phyloP scores from a whole-genome alignment of 2,113 vertebrate species.

The Lepus timidus region DNA sequence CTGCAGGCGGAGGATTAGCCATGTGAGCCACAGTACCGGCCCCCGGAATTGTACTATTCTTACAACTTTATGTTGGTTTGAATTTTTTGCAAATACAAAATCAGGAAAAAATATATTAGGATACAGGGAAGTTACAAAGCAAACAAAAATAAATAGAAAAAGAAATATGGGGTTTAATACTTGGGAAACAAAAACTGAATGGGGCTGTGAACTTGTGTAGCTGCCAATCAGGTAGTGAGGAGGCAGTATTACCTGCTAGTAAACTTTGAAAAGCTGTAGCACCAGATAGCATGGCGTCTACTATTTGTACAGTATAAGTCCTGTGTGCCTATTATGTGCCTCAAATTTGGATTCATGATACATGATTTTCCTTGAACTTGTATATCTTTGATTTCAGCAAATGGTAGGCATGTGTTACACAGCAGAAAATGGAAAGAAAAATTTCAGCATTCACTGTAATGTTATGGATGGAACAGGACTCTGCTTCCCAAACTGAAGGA shows the following conservation, averaged over 20 bases:
- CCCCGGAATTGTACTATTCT: background rate
- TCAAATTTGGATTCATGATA: background rate
- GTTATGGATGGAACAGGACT: no score
- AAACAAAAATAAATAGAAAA: background rate
- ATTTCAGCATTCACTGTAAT: background rate
- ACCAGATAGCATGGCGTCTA: background rate
- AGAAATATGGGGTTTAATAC: background rate
- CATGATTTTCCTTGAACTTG: background rate
- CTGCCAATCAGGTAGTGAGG: background rate
- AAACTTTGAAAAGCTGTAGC: background rate
- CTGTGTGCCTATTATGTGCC: background rate
- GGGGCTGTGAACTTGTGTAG: background rate
- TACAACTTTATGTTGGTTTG: conserved; percentile 22
- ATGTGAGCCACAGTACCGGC: no score
- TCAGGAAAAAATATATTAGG: background rate
- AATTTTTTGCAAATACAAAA: conserved; percentile 26
- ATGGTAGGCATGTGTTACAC: background rate
- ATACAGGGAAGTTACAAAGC: background rate
- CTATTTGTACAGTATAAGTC: background rate
- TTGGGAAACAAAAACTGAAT: background rate
- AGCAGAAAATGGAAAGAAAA: conserved; percentile 2
- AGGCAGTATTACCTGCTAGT: background rate
- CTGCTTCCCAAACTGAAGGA: no score
- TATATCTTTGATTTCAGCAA: background rate
- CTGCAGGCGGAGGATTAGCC: no score